A percentile compares a stretch with the other conserved stretches of the same genome.
Conservation (phyloP, 2,113 vertebrate genomes). For the Perca flavescens region DNA sequence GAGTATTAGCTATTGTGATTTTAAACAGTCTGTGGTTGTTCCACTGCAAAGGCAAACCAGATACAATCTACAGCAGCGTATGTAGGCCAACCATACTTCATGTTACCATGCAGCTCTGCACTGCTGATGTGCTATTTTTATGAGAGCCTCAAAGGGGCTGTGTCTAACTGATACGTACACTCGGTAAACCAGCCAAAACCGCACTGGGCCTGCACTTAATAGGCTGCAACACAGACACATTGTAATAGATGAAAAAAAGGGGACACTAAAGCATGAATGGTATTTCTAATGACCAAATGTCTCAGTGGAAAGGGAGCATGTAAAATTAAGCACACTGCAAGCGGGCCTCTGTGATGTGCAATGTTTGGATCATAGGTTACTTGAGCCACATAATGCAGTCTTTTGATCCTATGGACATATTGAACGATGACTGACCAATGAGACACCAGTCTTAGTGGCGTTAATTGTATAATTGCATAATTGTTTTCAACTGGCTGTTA, state of each 20-base stretch:
- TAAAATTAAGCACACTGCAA: constrained; percentile 10
- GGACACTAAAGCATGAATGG: constrained; percentile 12
- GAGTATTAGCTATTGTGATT: constrained; percentile 25
- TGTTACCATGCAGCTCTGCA: constrained; percentile 52
- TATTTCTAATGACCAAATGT: constrained; percentile 44
- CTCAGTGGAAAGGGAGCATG: constrained; percentile 38
- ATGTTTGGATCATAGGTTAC: neutral
- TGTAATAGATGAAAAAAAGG: constrained; percentile 11
- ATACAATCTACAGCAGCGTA: constrained; percentile 64
- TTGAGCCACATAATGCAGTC: neutral
- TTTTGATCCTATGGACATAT: constrained; percentile 1
- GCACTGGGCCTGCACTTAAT: constrained; percentile 29
- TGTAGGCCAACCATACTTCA: constrained; percentile 77
- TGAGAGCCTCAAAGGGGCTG: constrained; percentile 67
- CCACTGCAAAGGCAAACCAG: constrained; percentile 60
- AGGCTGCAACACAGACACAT: constrained; percentile 19
- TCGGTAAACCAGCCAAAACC: constrained; percentile 28
- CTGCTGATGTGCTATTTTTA: constrained; percentile 79
- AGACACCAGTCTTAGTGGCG: neutral
- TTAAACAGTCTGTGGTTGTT: constrained; percentile 19
- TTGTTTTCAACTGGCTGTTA: neutral
- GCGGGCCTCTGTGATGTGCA: neutral
- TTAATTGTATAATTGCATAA: no score
- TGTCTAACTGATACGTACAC: constrained; percentile 56
- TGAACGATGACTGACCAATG: neutral